phyloP scores from a whole-genome alignment of 2,888 invertebrate species.

The Hymenopus coronatus region DNA sequence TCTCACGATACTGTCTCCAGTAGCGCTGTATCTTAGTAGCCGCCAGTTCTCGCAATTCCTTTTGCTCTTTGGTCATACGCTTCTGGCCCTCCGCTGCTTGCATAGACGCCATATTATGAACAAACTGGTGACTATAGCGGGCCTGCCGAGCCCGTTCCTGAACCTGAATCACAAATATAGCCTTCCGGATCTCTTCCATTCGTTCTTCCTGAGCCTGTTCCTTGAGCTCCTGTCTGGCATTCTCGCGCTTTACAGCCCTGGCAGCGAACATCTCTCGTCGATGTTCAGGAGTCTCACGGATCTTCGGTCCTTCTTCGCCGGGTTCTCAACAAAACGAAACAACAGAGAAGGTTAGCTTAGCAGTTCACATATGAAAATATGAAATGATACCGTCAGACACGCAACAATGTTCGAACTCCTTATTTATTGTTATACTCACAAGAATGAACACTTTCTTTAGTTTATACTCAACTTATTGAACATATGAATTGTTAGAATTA shows the following conservation, averaged over 20 bases:
- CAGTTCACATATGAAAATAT: neutral
- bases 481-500: no score
- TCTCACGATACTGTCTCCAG: neutral
- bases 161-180: constrained; percentile 22
- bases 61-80: neutral
- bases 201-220: neutral
- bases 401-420: no score
- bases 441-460: no score
- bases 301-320: neutral
- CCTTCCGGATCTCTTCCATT: neutral
- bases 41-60: neutral
- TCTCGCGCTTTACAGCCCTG: neutral
- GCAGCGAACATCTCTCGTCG: neutral
- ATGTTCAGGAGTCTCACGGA: neutral
- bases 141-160: constrained; percentile 29
- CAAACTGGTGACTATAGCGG: neutral
- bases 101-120: neutral
- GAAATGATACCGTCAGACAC: no score
- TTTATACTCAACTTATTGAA: no score
- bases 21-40: neutral
- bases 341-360: neutral
- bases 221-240: neutral
- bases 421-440: no score
- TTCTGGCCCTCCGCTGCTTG: neutral
- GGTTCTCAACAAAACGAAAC: neutral